Evolutionary conservation across 1,140 invertebrate genomes (phyloP).

Genomic region (Dendrolimus punctatus): DNA sequence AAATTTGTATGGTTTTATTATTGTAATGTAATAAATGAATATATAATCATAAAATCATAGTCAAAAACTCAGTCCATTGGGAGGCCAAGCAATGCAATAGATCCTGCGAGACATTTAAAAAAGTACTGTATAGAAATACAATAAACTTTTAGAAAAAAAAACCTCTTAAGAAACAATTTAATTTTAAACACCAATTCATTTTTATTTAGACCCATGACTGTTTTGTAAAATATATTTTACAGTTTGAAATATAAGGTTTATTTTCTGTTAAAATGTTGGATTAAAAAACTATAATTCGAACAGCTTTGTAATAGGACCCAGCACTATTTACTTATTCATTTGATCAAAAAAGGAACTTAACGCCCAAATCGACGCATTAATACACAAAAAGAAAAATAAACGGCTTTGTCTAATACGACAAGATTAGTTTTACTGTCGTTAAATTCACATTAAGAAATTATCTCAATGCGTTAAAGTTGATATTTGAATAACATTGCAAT

Average conservation of each 20-base stretch:
- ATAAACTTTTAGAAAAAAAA: constrained; percentile 1
- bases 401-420: constrained; percentile 61
- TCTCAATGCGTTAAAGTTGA: constrained; percentile 14
- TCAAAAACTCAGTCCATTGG: too few relatives aligned
- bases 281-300: constrained; percentile 11
- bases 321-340: constrained; percentile 70
- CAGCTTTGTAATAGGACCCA: constrained; percentile 52
- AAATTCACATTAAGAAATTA: constrained; percentile 11
- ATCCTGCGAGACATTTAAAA: too few relatives aligned
- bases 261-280: too few relatives aligned
- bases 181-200: constrained; percentile 7
- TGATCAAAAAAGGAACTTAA: constrained; percentile 67
- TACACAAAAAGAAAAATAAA: constrained; percentile 69
- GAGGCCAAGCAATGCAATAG: too few relatives aligned
- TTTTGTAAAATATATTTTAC: too few relatives aligned
- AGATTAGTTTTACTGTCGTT: constrained; percentile 18
- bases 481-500: neutral
- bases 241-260: too few relatives aligned
- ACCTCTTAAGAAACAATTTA: constrained; percentile 10
- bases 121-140: too few relatives aligned
- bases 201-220: too few relatives aligned
- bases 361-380: constrained; percentile 67
- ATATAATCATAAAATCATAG: too few relatives aligned
- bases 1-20: too few relatives aligned
- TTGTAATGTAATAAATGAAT: too few relatives aligned